Percentiles rank a stretch among this genome's conserved stretches.
Evolutionary conservation across 2,797 vertebrate genomes (phyloP).

Genomic region (Ataeniobius toweri): DNA sequence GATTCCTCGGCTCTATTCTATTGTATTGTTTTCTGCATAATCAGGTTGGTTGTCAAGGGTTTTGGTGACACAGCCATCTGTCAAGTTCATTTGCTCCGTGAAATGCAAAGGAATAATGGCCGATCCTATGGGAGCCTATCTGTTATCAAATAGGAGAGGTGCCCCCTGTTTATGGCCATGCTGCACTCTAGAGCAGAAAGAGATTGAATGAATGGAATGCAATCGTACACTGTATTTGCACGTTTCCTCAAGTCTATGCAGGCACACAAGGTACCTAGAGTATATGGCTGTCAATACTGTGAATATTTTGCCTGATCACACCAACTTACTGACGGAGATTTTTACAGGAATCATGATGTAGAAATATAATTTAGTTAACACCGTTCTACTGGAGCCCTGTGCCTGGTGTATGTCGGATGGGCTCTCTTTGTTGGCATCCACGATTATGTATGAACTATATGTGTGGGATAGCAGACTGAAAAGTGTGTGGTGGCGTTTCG

Average conservation of each 20-base stretch:
- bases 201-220: constrained; percentile 24
- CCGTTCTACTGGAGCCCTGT: constrained; percentile 59
- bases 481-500: constrained; percentile 43
- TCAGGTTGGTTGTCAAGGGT: constrained; percentile 98
- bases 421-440: constrained; percentile 15
- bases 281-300: constrained; percentile 37
- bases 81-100: constrained; percentile 99
- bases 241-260: constrained; percentile 12
- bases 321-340: constrained; percentile 70
- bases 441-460: constrained; percentile 7
- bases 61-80: constrained; percentile 99
- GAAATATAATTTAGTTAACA: constrained; percentile 89
- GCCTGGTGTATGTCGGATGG: constrained; percentile 54
- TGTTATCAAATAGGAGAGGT: constrained; percentile 88
- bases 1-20: constrained; percentile 94
- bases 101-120: constrained; percentile 98
- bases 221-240: constrained; percentile 31
- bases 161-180: constrained; percentile 73
- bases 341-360: constrained; percentile 81
- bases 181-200: constrained; percentile 60
- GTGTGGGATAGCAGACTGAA: constrained; percentile 38
- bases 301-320: constrained; percentile 67
- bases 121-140: constrained; percentile 92
- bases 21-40: constrained; percentile 99
- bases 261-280: constrained; percentile 14